Percentiles rank a stretch among this genome's conserved stretches.
These are phyloP conservation scores for Icerya purchasi DNA, from an alignment of 2,888 invertebrate genomes.

Conservation along the genomic window DNA sequence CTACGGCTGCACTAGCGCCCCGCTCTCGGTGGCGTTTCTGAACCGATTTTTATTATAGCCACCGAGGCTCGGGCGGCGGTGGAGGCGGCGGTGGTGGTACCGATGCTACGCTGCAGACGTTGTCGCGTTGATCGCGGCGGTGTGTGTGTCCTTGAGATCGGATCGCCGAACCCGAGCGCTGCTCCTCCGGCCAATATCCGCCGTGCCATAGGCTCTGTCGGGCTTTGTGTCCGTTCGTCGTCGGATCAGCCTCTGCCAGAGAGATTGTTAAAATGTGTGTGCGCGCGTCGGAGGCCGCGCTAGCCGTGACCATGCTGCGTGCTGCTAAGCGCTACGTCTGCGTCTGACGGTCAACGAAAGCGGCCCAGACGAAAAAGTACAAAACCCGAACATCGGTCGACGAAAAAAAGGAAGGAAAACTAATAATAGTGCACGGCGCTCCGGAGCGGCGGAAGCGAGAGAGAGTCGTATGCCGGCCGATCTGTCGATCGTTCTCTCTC, in stretches of 20 bases:
- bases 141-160: background rate
- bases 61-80: conserved; percentile 1
- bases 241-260: no score
- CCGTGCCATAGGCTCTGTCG: background rate
- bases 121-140: background rate
- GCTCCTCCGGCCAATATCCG: background rate
- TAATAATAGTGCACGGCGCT: no score
- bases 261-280: no score
- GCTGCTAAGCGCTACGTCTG: no score
- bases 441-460: background rate
- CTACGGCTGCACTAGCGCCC: no score
- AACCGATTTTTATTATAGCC: conserved; percentile 3
- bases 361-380: no score
- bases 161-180: background rate
- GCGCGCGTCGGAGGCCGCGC: no score
- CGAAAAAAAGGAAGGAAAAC: no score
- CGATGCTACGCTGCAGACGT: background rate
- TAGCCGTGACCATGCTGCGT: no score
- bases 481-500: conserved; percentile 6
- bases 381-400: no score
- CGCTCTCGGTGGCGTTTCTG: conserved; percentile 6
- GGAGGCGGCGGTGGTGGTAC: no score
- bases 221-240: background rate
- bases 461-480: conserved; percentile 1
- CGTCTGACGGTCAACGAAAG: no score